Conservation (phyloP, 2,113 vertebrate genomes). For the Gambusia affinis region DNA sequence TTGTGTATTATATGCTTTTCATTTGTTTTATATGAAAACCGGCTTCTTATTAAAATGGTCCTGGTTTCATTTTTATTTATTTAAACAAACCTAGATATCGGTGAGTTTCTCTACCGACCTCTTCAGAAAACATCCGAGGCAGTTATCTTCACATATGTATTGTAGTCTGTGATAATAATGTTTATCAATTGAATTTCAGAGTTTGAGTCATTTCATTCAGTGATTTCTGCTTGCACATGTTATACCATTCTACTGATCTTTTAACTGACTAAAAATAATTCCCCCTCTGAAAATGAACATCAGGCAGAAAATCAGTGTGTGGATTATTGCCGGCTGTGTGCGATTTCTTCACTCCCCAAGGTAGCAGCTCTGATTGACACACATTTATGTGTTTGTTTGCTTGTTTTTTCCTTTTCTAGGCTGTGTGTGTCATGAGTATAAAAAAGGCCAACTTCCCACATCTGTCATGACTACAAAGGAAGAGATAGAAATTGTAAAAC, state of each 20-base stretch:
- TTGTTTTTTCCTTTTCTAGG: not conserved
- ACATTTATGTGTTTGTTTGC: not conserved
- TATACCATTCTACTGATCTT: not conserved
- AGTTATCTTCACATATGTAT: not conserved
- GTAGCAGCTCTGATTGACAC: not conserved
- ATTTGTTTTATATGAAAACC: too few species aligned
- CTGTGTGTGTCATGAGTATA: not conserved
- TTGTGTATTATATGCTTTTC: too few species aligned
- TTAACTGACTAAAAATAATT: not conserved
- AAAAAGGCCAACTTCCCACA: conserved; percentile 16
- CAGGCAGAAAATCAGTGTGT: not conserved
- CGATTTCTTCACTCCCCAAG: not conserved
- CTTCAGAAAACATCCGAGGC: not conserved
- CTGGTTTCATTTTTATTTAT: too few species aligned
- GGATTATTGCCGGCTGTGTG: not conserved
- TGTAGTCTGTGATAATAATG: not conserved
- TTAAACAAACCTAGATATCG: not conserved
- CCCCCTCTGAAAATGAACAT: not conserved
- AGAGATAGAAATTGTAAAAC: conserved; percentile 33
- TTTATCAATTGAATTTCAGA: not conserved
- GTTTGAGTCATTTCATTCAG: not conserved
- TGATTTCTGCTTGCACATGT: not conserved
- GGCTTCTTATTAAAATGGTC: too few species aligned
- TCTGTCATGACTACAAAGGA: conserved; percentile 41
- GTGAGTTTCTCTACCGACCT: not conserved